Evolutionary conservation across 2,888 invertebrate genomes (phyloP).

Genomic region (Polydrusus tereticollis): DNA sequence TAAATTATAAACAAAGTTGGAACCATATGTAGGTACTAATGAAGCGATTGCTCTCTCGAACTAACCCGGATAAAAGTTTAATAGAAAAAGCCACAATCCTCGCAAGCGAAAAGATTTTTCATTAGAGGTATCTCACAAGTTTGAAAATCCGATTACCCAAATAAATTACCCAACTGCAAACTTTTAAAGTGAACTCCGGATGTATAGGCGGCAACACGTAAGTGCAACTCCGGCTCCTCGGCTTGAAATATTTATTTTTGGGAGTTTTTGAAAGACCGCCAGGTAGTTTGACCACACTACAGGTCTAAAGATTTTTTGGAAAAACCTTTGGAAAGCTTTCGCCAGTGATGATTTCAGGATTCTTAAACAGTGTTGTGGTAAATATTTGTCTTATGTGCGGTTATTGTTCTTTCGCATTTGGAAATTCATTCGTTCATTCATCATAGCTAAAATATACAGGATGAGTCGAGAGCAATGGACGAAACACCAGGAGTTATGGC

Average conservation of each 20-base stretch:
- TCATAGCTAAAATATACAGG: no score
- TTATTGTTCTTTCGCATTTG: no score
- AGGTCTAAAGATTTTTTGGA: no score
- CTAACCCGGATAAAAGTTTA: constrained; percentile 9
- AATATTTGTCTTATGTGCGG: no score
- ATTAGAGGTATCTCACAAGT: constrained; percentile 34
- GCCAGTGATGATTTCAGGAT: no score
- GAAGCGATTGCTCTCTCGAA: background rate
- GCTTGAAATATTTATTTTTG: constrained; percentile 38
- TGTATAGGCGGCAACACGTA: constrained; percentile 38
- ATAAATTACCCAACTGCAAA: constrained; percentile 40
- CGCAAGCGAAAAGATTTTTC: constrained; percentile 30
- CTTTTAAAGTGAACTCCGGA: constrained; percentile 34
- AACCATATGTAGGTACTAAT: no score
- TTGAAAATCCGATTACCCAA: constrained; percentile 39
- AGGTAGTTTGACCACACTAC: background rate
- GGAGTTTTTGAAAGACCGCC: constrained; percentile 18
- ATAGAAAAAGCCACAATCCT: background rate
- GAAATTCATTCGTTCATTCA: no score
- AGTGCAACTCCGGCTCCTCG: constrained; percentile 33
- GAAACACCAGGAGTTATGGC: no score
- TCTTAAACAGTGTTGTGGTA: no score
- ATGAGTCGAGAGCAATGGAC: no score
- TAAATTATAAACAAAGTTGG: no score
- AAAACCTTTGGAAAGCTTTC: no score